Conservation (phyloP, 2,888 invertebrate genomes). For the Phyllotreta striolata region DNA sequence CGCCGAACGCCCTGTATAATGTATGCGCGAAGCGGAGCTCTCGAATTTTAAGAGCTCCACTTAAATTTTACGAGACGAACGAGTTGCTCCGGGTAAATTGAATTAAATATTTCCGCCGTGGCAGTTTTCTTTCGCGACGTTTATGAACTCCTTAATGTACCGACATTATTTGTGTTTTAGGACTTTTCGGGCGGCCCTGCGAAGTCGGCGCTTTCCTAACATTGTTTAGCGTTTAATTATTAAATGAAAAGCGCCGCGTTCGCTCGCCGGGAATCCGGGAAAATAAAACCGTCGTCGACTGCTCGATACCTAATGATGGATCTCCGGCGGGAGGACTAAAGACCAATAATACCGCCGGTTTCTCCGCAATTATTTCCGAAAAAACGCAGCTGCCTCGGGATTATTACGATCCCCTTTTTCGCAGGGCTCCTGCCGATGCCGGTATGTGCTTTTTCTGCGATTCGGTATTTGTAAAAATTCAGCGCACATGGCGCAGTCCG, state of each 20-base stretch:
- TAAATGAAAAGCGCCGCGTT: no score
- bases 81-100: conserved; percentile 22
- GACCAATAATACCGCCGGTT: no score
- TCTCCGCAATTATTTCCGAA: not conserved
- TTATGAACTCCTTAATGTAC: conserved; percentile 24
- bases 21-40: no score
- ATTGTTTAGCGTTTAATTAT: no score
- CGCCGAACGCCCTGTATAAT: no score
- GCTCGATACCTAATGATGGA: conserved; percentile 48
- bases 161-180: conserved; percentile 17
- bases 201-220: no score
- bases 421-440: not conserved
- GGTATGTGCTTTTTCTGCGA: conserved; percentile 31
- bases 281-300: not conserved
- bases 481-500: conserved; percentile 46
- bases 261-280: no score
- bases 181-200: conserved; percentile 4
- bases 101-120: conserved; percentile 29
- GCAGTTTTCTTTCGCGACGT: conserved; percentile 21
- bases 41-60: conserved; percentile 20
- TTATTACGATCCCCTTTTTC: not conserved
- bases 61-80: conserved; percentile 29
- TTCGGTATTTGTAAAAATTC: conserved; percentile 38
- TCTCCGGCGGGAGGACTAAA: conserved; percentile 29
- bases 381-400: not conserved